A percentile compares a stretch with the other conserved stretches of the same genome.
Conservation (phyloP, 2,113 vertebrate genomes). For the Rhinopomastus cyanomelas region DNA sequence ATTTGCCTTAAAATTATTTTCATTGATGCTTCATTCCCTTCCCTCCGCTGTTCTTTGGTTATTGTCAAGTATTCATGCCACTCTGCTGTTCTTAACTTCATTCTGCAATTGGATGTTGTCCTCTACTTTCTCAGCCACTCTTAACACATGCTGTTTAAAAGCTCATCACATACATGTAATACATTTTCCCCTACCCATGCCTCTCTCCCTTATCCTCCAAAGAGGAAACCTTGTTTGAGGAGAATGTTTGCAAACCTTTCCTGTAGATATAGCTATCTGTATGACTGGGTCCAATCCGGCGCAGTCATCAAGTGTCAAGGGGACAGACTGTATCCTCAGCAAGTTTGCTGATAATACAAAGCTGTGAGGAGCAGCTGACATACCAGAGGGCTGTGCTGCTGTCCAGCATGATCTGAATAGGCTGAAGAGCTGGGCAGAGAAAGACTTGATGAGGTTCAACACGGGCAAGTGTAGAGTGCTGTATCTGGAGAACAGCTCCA, state of each 20-base stretch:
- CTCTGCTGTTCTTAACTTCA: neutral
- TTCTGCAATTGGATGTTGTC: neutral
- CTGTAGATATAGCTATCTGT: neutral
- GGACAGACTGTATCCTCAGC: no score
- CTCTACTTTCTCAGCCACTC: neutral
- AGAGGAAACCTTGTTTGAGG: neutral
- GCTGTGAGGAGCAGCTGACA: no score
- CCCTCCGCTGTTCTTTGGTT: constrained; percentile 13
- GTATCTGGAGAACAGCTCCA: no score
- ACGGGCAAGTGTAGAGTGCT: no score
- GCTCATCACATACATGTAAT: neutral
- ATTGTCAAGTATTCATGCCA: neutral
- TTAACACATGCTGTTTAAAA: neutral
- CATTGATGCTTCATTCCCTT: constrained; percentile 3
- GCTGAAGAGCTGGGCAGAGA: no score
- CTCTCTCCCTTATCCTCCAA: neutral
- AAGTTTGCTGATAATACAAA: no score
- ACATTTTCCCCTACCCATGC: neutral
- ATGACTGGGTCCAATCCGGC: no score
- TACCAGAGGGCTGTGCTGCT: no score
- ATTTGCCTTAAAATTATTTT: constrained; percentile 23
- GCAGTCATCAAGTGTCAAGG: no score
- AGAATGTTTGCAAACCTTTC: neutral
- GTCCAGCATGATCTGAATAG: no score
- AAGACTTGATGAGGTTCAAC: no score